phyloP scores from a whole-genome alignment of 2,113 vertebrate species.

The Zosterops lateralis region DNA sequence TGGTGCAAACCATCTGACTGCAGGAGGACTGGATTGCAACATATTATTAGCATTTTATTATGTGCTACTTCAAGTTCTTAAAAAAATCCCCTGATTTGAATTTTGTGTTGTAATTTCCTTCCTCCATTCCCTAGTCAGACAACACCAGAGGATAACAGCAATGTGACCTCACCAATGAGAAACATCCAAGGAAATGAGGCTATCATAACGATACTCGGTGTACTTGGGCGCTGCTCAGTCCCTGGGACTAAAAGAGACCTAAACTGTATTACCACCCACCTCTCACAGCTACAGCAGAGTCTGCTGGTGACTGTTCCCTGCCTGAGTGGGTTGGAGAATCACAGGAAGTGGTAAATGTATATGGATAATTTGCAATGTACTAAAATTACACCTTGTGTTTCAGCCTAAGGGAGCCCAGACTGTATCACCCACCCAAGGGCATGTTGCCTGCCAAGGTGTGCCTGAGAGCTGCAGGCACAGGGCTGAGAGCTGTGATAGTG shows the following conservation, averaged over 20 bases:
- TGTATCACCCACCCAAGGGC: neutral
- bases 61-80: conserved; percentile 22
- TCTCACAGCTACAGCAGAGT: neutral
- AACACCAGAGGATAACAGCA: neutral
- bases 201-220: rapidly evolving
- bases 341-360: neutral
- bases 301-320: neutral
- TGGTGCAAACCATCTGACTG: conserved; percentile 21
- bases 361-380: neutral
- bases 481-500: neutral
- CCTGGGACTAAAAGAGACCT: neutral
- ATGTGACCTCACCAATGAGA: neutral
- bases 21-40: conserved; percentile 43
- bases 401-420: neutral
- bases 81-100: neutral
- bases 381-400: conserved; percentile 1
- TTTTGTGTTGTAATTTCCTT: conserved; percentile 38
- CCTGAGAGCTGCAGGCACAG: neutral
- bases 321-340: neutral
- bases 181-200: neutral
- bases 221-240: neutral
- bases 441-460: neutral
- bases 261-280: neutral
- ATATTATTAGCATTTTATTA: conserved; percentile 33
- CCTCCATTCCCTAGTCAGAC: neutral